These are phyloP conservation scores for Platyscapa corneri DNA, from an alignment of 1,140 invertebrate species.

Conservation along the genomic window DNA sequence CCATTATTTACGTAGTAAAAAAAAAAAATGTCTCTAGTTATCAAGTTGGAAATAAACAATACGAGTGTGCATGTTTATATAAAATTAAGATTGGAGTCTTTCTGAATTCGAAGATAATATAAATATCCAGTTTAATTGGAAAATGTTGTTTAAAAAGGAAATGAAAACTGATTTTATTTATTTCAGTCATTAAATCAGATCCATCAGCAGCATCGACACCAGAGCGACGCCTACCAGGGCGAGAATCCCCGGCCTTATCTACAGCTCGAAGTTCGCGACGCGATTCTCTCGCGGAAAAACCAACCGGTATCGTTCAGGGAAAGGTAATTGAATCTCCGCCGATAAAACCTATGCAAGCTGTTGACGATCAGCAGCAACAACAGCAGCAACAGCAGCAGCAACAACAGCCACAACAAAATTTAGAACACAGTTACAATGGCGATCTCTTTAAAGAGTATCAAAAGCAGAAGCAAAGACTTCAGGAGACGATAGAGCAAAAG, in stretches of 20 bases:
- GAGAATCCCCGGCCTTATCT: slow-evolving; percentile 77
- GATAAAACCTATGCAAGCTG: slow-evolving; percentile 57
- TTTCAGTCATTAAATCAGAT: slow-evolving; percentile 53
- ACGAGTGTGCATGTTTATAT: too few species aligned
- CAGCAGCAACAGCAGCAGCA: too few species aligned
- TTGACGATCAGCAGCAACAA: slow-evolving; percentile 56
- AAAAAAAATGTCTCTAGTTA: too few species aligned
- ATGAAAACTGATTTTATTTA: neutral
- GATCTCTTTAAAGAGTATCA: slow-evolving; percentile 84
- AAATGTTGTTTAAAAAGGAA: too few species aligned
- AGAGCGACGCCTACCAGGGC: slow-evolving; percentile 73
- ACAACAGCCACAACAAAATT: too few species aligned
- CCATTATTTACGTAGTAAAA: too few species aligned
- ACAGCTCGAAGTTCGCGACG: slow-evolving; percentile 77
- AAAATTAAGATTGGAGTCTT: too few species aligned
- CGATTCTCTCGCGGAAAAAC: slow-evolving; percentile 78
- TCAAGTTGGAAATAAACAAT: too few species aligned
- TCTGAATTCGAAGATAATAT: too few species aligned
- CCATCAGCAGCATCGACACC: slow-evolving; percentile 76
- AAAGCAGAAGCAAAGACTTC: slow-evolving; percentile 80
- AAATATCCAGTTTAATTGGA: too few species aligned
- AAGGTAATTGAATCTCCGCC: slow-evolving; percentile 70
- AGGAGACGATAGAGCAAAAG: slow-evolving; percentile 79
- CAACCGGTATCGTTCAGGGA: slow-evolving; percentile 61
- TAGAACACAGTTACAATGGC: slow-evolving; percentile 79